Base-by-base conservation (phyloP, 2,113 vertebrate species). In the Arenaria interpres region DNA sequence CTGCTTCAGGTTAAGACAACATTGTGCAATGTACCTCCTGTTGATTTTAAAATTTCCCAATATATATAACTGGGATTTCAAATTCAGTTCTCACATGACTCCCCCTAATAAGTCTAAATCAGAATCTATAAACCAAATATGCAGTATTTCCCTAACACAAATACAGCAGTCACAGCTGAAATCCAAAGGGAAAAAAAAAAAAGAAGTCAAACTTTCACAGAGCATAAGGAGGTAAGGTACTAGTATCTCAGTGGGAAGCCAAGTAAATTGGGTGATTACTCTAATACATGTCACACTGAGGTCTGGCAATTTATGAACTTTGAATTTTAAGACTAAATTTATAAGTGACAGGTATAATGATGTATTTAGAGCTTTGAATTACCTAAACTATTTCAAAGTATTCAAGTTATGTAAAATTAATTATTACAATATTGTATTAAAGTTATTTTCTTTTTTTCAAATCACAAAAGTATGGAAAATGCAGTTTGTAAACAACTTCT, bases 251-350 rank as follows among this genome's bases (percentile, higher is more conserved):
- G 43, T 68, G 33, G 68, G 79, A n/a, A 88, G 48, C 33, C 12
- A 68, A 87, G 39, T 87, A 81, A 95, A 94, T 81, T 84, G 83
- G 90, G 66, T 89, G 51, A 84, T 95, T 92, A 88, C 30, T 91
- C 25, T 51, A 84, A 64, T 4, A 53, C 22, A 41, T 4, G 23
- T 27, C 76, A 90, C 53, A 66, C 24, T 56, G 64, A 93, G 10
- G 48, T 50, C 46, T 84, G 22, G 62, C 33, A 87, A 78, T 85
- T 96, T 85, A 78, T 37, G 24, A 41, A 86, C 86, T 56, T 43
- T 56, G 14, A 90, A 57, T 66, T 93, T 73, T 88, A 85, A 85
- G 79, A 77, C 22, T 57, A 67, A 81, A 72, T 84, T 72, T 62
- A 2, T 51, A 88, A 90, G 27, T 75, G 46, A 86, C 8, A 86